Base-by-base conservation (phyloP, 2,888 invertebrate species). In the Pyralis farinalis region DNA sequence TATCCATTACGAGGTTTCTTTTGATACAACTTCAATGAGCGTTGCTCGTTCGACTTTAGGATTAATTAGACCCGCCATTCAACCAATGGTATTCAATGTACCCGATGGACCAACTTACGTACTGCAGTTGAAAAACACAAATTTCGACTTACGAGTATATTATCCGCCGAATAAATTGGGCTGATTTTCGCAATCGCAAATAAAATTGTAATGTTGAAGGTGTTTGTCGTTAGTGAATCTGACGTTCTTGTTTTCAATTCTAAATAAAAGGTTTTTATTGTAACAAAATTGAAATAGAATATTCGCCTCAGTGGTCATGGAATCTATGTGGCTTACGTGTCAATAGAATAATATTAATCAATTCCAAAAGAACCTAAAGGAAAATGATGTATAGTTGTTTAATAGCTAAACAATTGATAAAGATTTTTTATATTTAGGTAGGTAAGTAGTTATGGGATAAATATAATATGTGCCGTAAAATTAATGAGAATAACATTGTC, bases 1-100 rank as follows among this genome's bases (percentile, higher is more conserved):
- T 85, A 77, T 72, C 71, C 85, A 86, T 86, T 84, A 84, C 67
- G 57, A 72, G 74, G 71, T 75, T 79, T 83, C 80, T 84, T 87
- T 84, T 80, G 77, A 84, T 80, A 69, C 68, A 53, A 41, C 61
- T 62, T 71, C 73, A 75, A 71, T 74, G 74, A 75, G 63, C 55
- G 61, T 58, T 60, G 57, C 54, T 63, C 53, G 63, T 72, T 77
- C 73, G 72, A 71, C 71, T 66, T 64, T 54, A 53, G 75, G 77
- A 84, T 79, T 82, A 83, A 81, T 84, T 80, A 78, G 75, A 64
- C 49, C 58, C 60, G 69, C 73, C 72, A 80, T 82, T 84, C 76
- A 82, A 73, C 56, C 52, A 48, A 57, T 58, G n/a, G 71, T 63
- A 71, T 77, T 76, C 72, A 75, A 63, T 53, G 53, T 54, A 46